Conservation (phyloP, 2,888 invertebrate species). For the Oscheius sp. region DNA sequence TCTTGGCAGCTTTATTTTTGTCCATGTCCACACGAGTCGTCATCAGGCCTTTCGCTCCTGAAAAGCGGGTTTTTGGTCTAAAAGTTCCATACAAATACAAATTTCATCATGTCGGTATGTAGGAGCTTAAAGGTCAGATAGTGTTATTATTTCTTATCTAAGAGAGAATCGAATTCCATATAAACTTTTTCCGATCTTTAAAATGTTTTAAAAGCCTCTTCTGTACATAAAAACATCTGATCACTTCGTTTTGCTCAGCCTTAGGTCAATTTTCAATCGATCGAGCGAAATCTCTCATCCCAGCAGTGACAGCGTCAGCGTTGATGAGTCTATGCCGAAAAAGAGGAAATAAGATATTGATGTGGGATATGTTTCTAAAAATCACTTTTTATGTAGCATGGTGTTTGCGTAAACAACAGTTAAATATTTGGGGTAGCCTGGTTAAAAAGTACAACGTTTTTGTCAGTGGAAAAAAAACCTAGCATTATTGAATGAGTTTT, state of each 20-base stretch:
- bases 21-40: constrained; percentile 23
- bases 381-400: too few species aligned
- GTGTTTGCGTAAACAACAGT: too few species aligned
- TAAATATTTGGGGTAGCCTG: too few species aligned
- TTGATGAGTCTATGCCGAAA: constrained; percentile 15
- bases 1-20: constrained; percentile 10
- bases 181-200: constrained; percentile 9
- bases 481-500: too few species aligned
- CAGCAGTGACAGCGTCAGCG: constrained; percentile 2
- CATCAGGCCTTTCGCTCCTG: constrained; percentile 14
- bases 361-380: constrained; percentile 27
- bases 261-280: constrained; percentile 20
- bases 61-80: background rate
- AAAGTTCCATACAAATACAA: constrained; percentile 12
- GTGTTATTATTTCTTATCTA: background rate
- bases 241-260: constrained; percentile 14
- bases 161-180: background rate
- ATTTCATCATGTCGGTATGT: constrained; percentile 24
- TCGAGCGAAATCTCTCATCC: constrained; percentile 11
- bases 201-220: constrained; percentile 15
- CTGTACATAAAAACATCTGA: constrained; percentile 24
- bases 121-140: constrained; percentile 28
- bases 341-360: constrained; percentile 19
- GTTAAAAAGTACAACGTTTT: too few species aligned
- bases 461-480: too few species aligned